Evolutionary conservation across 53 echinoderm and acorn worm genomes (phyloP).

Genomic region (Glandiceps talaboti): DNA sequence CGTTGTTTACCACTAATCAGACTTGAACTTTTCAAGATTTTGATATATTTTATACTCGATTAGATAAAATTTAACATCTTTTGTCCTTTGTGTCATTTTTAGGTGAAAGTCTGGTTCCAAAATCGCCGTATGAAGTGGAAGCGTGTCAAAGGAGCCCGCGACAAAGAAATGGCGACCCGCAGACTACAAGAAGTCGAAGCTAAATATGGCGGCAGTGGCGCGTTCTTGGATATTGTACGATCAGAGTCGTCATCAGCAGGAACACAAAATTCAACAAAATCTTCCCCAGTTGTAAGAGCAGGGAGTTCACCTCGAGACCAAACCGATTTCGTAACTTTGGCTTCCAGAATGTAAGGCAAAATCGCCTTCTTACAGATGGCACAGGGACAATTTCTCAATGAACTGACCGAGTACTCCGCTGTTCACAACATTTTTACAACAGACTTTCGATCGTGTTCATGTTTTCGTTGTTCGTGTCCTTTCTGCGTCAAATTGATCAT

Average conservation of each 20-base stretch:
- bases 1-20: too few relatives aligned
- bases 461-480: too few relatives aligned
- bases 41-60: too few relatives aligned
- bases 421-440: too few relatives aligned
- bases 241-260: neutral
- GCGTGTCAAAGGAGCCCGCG: slow-evolving; percentile 91
- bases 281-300: neutral
- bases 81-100: neutral
- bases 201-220: slow-evolving; percentile 36
- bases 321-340: neutral
- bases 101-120: slow-evolving; percentile 99
- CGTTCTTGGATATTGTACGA: neutral
- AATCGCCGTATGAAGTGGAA: slow-evolving; percentile 99
- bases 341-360: neutral
- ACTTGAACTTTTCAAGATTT: too few relatives aligned
- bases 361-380: too few relatives aligned
- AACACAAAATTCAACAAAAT: neutral
- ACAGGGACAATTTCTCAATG: too few relatives aligned
- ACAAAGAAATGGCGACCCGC: slow-evolving; percentile 89
- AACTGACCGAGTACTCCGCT: too few relatives aligned
- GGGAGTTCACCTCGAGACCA: neutral
- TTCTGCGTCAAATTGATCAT: too few relatives aligned
- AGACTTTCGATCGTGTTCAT: too few relatives aligned
- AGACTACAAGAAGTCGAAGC: slow-evolving; percentile 96
- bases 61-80: too few relatives aligned